A percentile compares a stretch with the other conserved stretches of the same genome.
Conservation (phyloP, 2,888 invertebrate species). For the Seira musarum region DNA sequence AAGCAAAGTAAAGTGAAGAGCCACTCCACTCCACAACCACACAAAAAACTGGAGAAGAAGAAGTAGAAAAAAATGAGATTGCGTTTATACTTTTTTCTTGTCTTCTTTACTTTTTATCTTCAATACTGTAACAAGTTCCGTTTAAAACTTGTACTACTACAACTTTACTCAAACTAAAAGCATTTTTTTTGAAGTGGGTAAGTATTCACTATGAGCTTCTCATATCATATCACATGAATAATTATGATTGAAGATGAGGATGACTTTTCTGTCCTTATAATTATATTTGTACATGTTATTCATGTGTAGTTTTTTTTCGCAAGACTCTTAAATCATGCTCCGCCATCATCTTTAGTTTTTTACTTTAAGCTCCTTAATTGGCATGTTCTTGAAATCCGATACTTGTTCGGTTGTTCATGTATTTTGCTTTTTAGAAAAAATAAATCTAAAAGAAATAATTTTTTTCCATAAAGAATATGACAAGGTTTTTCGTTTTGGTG, state of each 20-base stretch:
- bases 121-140: neutral
- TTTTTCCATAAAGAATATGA: too few relatives aligned
- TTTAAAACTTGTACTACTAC: neutral
- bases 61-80: neutral
- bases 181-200: too few relatives aligned
- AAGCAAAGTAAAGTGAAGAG: too few relatives aligned
- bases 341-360: constrained; percentile 6
- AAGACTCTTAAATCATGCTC: constrained; percentile 25
- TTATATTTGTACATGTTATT: neutral
- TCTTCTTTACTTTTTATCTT: neutral
- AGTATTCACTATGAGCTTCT: constrained; percentile 10
- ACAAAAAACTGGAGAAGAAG: constrained; percentile 13
- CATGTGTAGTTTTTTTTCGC: too few relatives aligned
- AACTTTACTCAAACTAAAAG: neutral
- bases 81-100: neutral
- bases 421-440: neutral
- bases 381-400: constrained; percentile 44
- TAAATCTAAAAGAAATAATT: too few relatives aligned
- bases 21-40: neutral
- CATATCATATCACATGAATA: neutral
- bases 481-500: too few relatives aligned
- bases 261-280: neutral
- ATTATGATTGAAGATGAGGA: neutral
- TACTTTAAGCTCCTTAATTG: constrained; percentile 47
- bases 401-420: constrained; percentile 24